Conservation (phyloP, 2,113 vertebrate species). For the Heptranchias perlo region DNA sequence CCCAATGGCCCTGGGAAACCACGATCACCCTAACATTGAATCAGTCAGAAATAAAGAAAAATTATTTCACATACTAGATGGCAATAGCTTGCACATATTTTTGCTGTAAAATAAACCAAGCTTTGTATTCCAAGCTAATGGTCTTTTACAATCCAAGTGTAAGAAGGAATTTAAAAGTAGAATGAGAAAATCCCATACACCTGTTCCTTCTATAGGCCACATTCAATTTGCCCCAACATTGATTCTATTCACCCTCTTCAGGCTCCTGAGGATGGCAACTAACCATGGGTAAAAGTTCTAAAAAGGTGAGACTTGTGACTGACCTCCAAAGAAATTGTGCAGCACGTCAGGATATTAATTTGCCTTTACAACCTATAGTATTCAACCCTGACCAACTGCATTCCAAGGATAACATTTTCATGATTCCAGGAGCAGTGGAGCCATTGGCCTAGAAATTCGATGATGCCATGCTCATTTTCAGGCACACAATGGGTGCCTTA, state of each 20-base stretch:
- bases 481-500: no score
- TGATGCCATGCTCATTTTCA: neutral
- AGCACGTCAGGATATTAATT: neutral
- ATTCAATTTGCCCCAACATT: neutral
- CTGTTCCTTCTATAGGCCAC: neutral
- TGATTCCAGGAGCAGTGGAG: no score
- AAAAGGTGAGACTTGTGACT: neutral
- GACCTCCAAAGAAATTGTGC: neutral
- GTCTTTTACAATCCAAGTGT: neutral
- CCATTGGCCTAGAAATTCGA: no score
- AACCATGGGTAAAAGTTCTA: no score
- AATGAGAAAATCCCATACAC: neutral
- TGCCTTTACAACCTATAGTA: neutral
- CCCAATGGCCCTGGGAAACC: constrained; percentile 66
- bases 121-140: neutral
- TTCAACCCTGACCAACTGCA: neutral
- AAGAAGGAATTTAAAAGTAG: neutral
- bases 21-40: constrained; percentile 65
- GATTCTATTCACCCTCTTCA: neutral
- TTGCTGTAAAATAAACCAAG: neutral
- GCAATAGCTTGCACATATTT: neutral
- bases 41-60: neutral
- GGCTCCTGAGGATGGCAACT: neutral
- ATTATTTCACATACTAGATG: neutral
- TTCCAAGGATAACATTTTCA: no score